Conservation (phyloP, 2,797 vertebrate genomes). For the Phoebastria nigripes region DNA sequence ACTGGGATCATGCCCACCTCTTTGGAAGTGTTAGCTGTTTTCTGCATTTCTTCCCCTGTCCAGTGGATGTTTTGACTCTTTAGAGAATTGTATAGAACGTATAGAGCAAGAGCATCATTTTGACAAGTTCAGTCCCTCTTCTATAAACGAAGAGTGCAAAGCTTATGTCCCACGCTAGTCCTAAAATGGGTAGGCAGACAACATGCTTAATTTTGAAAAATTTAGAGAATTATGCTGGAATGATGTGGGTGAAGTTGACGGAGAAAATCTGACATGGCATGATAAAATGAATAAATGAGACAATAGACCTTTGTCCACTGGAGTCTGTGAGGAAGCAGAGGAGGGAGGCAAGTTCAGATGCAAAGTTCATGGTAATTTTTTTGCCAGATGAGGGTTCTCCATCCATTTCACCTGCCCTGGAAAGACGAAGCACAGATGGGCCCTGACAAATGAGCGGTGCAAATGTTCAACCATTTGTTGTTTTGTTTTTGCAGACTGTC, state of each 20-base stretch:
- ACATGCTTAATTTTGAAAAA: background rate
- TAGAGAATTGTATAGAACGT: background rate
- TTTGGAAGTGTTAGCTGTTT: background rate
- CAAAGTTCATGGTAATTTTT: background rate
- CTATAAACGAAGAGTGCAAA: background rate
- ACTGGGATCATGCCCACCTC: background rate
- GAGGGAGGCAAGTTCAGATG: background rate
- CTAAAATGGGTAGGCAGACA: background rate
- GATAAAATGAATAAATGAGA: background rate
- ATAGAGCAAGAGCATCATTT: background rate
- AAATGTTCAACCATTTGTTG: constrained; percentile 6
- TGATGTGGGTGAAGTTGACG: background rate
- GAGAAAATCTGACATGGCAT: background rate
- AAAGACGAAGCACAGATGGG: background rate
- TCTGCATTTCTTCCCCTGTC: background rate
- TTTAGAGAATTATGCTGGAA: background rate
- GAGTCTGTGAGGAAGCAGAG: background rate
- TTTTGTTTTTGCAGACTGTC: background rate
- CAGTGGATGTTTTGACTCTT: background rate
- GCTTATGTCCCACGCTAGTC: background rate
- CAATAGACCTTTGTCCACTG: background rate
- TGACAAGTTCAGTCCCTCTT: background rate
- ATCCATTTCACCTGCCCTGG: background rate
- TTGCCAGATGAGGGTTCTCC: background rate
- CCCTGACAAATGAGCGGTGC: background rate